Base-by-base conservation (phyloP, 2,113 vertebrate genomes). In the Cyanoderma ruficeps region DNA sequence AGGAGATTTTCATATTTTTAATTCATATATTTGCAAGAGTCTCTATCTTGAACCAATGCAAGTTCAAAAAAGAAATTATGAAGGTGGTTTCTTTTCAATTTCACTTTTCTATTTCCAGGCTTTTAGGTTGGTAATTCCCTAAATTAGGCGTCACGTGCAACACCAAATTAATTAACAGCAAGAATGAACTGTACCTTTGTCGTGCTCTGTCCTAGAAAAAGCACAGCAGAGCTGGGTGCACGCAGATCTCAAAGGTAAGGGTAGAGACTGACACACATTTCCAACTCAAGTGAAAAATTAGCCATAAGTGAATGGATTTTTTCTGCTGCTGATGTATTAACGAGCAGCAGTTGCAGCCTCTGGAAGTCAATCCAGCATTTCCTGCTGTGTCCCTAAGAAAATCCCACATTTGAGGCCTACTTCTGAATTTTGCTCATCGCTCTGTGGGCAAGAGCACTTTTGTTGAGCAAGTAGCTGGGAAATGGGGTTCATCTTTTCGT, bases 261-360 rank as follows among this genome's bases (percentile, higher is more conserved):
- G 24, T 6, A 56, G 52, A 86, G 52, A 52, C 1, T 22, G 56
- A 28, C 44, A 60, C 44, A 55, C 30, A 13, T 52, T 44, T 75
- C 60, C 2, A 1, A 10, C 30, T 56, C 7, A 0, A 69, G 75
- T 0, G 1, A 92, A 89, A 95, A 85, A 56, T 15, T 4, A 65
- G 16, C 16, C 49, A 6, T 13, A 60, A 83, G 25, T 28, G 25
- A 53, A 24, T 10, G 21, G 50, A 3, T 76, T 55, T 89, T 89
- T 94, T 30, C 28, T 6, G 1, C 22, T 68, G 28, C 28, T 49
- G 55, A 33, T 2, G 1, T 15, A 44, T 9, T 39, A 33, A 83
- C 0, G 3, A 74, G 53, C 6, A 0, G 52, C 70, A 88, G 35
- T 17, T 1, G 0, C 47, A 44, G 52, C 9, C 56, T 84, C 74